Evolutionary conservation across 1,140 invertebrate species (phyloP), one percentile per base, ranked within the genome.

Genomic region (Aethina tumida): DNA sequence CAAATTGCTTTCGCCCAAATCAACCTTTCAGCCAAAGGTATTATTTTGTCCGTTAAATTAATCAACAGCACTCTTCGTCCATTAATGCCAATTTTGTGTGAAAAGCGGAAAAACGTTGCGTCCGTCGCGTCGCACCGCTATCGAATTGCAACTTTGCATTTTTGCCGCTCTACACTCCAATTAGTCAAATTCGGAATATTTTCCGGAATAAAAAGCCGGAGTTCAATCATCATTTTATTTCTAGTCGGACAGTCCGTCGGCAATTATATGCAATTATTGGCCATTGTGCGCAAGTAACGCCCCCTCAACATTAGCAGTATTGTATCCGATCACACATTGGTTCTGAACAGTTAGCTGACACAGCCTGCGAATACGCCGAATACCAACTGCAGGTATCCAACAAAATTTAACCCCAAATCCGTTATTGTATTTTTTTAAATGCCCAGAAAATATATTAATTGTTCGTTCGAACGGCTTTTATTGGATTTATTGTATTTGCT

Each of bases 191-290:
- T n/a, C n/a, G n/a, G 24, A 10, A 26, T 10, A 26, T 10, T 26
- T 10, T 26, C n/a, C n/a, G 24, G 13, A 26, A 26, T 26, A 10
- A 5, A n/a, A 13, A 26, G 24, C n/a, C 24, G 24, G 24, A 26
- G 24, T n/a, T 26, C n/a, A 26, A 10, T 26, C 24, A 26, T 26
- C 14, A n/a, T 26, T n/a, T 26, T 13, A 26, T n/a, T 10, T 10
- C 14, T 13, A 13, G 24, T 4, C 24, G 24, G 24, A 26, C 24
- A 13, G 4, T 13, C 24, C 24, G 24, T 10, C 24, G 24, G n/a
- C 24, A 2, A 24, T 35, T 35, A 15, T 17, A 18, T 24, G 34
- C 34, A 35, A 35, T 35, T 35, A 35, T 35, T 21, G n/a, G 34
- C 34, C 21, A 35, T 35, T 35, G 34, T 35, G 34, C 34, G 8